Evolutionary conservation across 2,113 vertebrate species (phyloP).

Genomic region (Archocentrus centrarchus): DNA sequence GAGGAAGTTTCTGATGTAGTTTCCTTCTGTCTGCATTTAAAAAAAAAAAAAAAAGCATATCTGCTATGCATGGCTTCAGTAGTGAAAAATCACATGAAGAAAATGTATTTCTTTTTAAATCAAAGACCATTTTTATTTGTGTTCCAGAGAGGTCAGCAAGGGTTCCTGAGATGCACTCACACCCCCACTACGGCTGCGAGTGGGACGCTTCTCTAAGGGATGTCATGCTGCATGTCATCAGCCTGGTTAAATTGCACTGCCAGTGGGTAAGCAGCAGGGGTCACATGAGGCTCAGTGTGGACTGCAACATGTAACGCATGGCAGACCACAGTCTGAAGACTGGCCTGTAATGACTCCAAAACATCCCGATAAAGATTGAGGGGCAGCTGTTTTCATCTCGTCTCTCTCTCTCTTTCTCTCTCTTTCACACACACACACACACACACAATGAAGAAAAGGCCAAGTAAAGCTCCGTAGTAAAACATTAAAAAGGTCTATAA

Average conservation of each 20-base stretch:
- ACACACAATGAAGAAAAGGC: constrained; percentile 18
- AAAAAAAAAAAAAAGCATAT: constrained; percentile 6
- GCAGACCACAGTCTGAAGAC: constrained; percentile 75
- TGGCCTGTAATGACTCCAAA: constrained; percentile 78
- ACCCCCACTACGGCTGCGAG: constrained; percentile 40
- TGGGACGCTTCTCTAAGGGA: constrained; percentile 59
- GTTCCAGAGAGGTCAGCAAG: constrained; percentile 60
- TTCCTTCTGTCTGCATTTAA: constrained; percentile 3
- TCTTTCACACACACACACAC: background rate
- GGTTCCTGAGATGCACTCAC: constrained; percentile 43
- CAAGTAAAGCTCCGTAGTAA: constrained; percentile 29
- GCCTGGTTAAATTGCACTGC: constrained; percentile 81
- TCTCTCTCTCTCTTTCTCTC: constrained; percentile 10
- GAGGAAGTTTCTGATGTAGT: constrained; percentile 46
- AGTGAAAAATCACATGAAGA: constrained; percentile 39
- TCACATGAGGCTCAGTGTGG: constrained; percentile 81
- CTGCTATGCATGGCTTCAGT: constrained; percentile 36
- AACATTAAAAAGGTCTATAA: constrained; percentile 47
- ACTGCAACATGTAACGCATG: constrained; percentile 78
- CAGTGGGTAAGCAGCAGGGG: constrained; percentile 84
- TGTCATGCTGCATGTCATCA: constrained; percentile 80
- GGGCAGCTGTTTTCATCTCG: constrained; percentile 63
- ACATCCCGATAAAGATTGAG: constrained; percentile 77
- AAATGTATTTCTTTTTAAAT: constrained; percentile 21
- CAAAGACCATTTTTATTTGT: constrained; percentile 57